These are phyloP conservation scores for Acanthis flammea DNA, from an alignment of 2,797 vertebrate genomes.

Conservation along the genomic window DNA sequence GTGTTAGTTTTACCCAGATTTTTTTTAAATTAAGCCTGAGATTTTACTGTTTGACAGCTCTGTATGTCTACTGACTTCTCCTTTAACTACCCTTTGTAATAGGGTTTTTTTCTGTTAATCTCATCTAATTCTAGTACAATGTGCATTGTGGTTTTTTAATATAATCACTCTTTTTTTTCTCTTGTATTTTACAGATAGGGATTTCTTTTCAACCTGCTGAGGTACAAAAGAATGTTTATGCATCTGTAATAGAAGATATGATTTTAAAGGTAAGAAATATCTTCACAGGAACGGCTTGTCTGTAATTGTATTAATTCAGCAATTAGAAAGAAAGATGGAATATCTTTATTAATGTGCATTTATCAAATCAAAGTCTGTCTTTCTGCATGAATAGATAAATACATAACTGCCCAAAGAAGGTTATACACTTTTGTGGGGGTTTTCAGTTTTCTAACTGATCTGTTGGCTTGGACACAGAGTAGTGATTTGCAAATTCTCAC, in stretches of 20 bases:
- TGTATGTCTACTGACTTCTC: not conserved
- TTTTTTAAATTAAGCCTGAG: not conserved
- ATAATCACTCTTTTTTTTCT: not conserved
- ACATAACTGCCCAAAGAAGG: not conserved
- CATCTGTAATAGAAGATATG: conserved; percentile 91
- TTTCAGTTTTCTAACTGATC: not conserved
- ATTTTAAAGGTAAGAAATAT: conserved; percentile 87
- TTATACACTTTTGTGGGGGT: not conserved
- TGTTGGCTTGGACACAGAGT: not conserved
- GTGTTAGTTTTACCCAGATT: not conserved
- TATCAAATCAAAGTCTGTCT: not conserved
- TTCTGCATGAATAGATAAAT: not conserved
- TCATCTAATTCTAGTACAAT: not conserved
- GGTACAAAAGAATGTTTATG: conserved; percentile 89
- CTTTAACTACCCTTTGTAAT: not conserved
- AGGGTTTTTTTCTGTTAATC: not conserved
- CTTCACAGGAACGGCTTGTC: not conserved
- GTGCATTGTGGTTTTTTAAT: not conserved
- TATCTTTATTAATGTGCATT: not conserved
- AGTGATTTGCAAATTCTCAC: not conserved
- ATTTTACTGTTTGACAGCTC: not conserved
- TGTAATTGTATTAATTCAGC: not conserved
- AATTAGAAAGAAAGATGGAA: not conserved
- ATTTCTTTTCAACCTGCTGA: conserved; percentile 89
- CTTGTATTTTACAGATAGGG: conserved; percentile 82